These are phyloP conservation scores for Bubo blakistoni DNA, from an alignment of 2,113 vertebrate species.

Conservation along the genomic window DNA sequence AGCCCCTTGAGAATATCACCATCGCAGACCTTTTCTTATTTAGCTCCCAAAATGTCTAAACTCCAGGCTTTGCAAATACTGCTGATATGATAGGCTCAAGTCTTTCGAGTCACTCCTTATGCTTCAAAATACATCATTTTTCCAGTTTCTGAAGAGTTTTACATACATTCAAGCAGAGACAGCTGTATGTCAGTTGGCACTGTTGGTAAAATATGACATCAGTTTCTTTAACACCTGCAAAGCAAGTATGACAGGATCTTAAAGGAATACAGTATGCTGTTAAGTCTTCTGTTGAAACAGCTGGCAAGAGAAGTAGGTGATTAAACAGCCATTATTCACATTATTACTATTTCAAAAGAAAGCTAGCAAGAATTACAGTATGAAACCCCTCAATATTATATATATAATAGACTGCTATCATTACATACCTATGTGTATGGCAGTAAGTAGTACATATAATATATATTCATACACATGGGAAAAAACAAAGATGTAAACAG, in stretches of 20 bases:
- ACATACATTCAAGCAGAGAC: background rate
- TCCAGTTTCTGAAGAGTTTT: background rate
- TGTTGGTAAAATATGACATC: background rate
- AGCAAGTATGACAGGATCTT: background rate
- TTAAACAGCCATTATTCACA: slow-evolving; percentile 21
- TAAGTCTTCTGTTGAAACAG: background rate
- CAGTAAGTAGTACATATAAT: background rate
- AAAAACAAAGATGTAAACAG: background rate
- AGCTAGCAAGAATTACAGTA: background rate
- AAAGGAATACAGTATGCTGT: background rate
- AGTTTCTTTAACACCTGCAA: background rate
- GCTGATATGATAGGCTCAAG: background rate
- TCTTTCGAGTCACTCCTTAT: background rate
- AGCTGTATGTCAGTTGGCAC: background rate
- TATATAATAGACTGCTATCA: background rate
- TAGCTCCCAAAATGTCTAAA: background rate
- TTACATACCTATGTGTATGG: background rate
- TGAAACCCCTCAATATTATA: background rate
- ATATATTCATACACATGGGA: background rate
- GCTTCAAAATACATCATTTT: background rate
- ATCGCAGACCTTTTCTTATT: background rate
- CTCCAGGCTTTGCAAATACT: background rate
- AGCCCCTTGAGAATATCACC: background rate
- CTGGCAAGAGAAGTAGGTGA: background rate
- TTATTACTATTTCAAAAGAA: slow-evolving; percentile 8